These are phyloP conservation scores for Actenoides lindsayi DNA, from an alignment of 2,113 vertebrate species.

Conservation along the genomic window DNA sequence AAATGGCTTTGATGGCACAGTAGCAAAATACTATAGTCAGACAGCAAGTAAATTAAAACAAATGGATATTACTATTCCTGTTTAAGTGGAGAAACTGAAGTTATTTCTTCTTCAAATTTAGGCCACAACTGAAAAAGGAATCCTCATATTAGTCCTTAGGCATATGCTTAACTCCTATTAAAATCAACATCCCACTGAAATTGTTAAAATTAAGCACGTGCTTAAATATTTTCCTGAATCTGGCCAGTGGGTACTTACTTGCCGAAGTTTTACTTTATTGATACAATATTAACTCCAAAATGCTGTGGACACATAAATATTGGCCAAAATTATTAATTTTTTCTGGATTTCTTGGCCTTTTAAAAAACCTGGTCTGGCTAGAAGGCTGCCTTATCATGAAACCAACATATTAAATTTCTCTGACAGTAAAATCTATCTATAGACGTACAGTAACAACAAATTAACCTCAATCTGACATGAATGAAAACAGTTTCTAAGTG, in stretches of 20 bases:
- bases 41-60: not conserved
- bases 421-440: constrained; percentile 71
- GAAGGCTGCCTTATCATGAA: constrained; percentile 73
- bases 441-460: constrained; percentile 78
- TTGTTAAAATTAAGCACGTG: not conserved
- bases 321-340: constrained; percentile 21
- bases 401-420: constrained; percentile 71
- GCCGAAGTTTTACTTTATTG: not conserved
- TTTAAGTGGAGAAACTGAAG: not conserved
- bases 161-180: not conserved
- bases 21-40: not conserved
- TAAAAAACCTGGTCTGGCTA: constrained; percentile 32
- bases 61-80: not conserved
- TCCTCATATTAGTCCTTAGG: not conserved
- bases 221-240: not conserved
- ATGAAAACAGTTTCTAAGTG: constrained; percentile 80
- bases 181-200: constrained; percentile 19
- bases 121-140: not conserved
- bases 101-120: constrained; percentile 22
- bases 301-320: constrained; percentile 26
- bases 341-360: constrained; percentile 39
- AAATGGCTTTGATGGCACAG: not conserved
- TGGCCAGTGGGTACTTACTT: not conserved
- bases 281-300: constrained; percentile 23
- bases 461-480: constrained; percentile 81